Evolutionary conservation across 1,140 invertebrate genomes (phyloP).

Genomic region (Aleiodes sp.): DNA sequence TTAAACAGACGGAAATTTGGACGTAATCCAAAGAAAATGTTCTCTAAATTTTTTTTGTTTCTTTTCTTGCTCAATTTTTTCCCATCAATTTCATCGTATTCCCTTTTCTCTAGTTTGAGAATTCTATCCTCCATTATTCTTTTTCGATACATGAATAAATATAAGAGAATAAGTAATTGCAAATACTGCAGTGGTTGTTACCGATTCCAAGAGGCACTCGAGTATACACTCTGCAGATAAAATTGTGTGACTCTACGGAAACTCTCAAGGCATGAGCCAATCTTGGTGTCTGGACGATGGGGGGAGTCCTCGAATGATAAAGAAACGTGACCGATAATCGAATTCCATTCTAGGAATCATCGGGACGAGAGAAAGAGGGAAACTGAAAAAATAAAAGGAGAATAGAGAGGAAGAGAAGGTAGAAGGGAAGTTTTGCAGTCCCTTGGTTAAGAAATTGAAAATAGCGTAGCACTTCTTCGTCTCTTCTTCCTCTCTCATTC

Average conservation of each 20-base stretch:
- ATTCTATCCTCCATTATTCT: not conserved
- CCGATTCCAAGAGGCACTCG: not conserved
- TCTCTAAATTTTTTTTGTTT: too few species aligned
- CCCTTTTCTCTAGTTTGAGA: not conserved
- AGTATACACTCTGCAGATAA: not conserved
- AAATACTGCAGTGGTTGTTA: not conserved
- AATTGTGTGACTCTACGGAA: not conserved
- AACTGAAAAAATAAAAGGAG: too few species aligned
- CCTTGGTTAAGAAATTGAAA: too few species aligned
- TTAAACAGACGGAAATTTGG: conserved; percentile 26
- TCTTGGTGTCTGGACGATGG: not conserved
- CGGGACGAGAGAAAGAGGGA: too few species aligned
- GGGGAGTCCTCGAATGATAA: conserved; percentile 3
- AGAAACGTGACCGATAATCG: conserved; percentile 8
- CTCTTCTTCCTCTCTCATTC: not conserved
- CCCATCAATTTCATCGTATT: not conserved
- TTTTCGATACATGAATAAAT: conserved; percentile 3
- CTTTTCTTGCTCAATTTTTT: conserved; percentile 9
- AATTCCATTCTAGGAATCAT: not conserved
- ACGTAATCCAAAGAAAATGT: conserved; percentile 10
- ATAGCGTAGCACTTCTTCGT: not conserved
- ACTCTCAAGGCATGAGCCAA: conserved; percentile 4
- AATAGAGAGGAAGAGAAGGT: too few species aligned
- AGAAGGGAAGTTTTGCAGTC: too few species aligned
- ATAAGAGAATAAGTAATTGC: not conserved